Percentiles rank a stretch among this genome's conserved stretches.
Conservation (phyloP, 1,140 invertebrate species). For the Lysiphlebus fabarum region DNA sequence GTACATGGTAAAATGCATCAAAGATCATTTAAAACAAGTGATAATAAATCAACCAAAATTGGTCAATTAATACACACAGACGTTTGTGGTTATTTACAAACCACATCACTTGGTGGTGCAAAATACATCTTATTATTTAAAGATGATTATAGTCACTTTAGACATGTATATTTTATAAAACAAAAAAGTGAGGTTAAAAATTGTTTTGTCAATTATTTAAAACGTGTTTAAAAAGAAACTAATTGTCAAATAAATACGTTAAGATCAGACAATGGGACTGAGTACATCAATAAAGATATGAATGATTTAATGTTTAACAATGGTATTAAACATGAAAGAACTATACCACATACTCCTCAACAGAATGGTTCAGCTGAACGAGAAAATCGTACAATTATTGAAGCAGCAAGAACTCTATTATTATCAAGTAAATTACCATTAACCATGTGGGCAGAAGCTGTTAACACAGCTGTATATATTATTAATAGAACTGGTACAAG, state of each 20-base stretch:
- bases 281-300: constrained; percentile 29
- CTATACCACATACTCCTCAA: constrained; percentile 26
- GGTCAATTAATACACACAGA: constrained; percentile 25
- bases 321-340: constrained; percentile 25
- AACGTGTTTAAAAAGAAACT: constrained; percentile 28
- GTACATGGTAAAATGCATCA: constrained; percentile 27
- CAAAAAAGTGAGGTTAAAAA: constrained; percentile 24
- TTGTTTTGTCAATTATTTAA: constrained; percentile 25
- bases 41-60: constrained; percentile 20
- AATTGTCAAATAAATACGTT: constrained; percentile 26
- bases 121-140: constrained; percentile 28
- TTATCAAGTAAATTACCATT: constrained; percentile 21
- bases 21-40: constrained; percentile 26
- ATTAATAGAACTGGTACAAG: constrained; percentile 29
- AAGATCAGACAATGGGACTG: constrained; percentile 30
- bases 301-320: constrained; percentile 24
- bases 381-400: constrained; percentile 23
- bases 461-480: constrained; percentile 28
- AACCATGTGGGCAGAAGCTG: constrained; percentile 29
- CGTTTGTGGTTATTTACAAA: constrained; percentile 23
- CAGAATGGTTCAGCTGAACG: constrained; percentile 25
- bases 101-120: constrained; percentile 14
- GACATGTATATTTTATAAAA: constrained; percentile 25
- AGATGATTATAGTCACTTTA: constrained; percentile 29
- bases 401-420: constrained; percentile 27